A percentile compares a stretch with the other conserved stretches of the same genome.
These are phyloP conservation scores for Limnephilus auricula DNA, from an alignment of 2,888 invertebrate genomes.

Conservation along the genomic window DNA sequence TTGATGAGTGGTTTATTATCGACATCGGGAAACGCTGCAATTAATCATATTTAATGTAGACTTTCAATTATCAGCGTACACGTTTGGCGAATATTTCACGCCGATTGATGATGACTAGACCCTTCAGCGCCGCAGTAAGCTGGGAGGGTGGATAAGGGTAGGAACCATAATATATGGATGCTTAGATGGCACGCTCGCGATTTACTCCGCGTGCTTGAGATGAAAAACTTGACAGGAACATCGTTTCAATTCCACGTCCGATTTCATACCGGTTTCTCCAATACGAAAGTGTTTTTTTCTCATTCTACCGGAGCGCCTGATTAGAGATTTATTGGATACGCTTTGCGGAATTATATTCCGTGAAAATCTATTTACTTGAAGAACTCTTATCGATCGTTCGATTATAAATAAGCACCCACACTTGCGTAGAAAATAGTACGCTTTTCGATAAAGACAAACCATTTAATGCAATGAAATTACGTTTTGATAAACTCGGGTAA, in stretches of 20 bases:
- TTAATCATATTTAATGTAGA: constrained; percentile 31
- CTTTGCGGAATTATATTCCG: neutral
- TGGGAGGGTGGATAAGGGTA: neutral
- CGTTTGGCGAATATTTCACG: neutral
- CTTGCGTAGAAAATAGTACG: neutral
- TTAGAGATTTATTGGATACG: neutral
- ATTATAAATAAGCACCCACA: neutral
- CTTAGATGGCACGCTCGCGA: neutral
- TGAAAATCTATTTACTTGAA: constrained; percentile 5
- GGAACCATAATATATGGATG: neutral
- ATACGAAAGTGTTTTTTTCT: constrained; percentile 6
- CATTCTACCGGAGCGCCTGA: neutral
- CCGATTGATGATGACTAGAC: constrained; percentile 21
- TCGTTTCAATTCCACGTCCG: neutral
- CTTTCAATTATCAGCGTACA: constrained; percentile 16
- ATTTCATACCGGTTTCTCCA: constrained; percentile 3
- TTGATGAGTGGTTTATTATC: neutral
- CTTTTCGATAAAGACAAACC: neutral
- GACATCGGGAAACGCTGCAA: neutral
- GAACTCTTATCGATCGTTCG: neutral
- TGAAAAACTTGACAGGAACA: constrained; percentile 29
- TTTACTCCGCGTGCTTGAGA: neutral
- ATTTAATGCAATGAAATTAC: neutral
- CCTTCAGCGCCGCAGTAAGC: neutral
- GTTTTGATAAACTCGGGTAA: neutral